phyloP scores from a whole-genome alignment of 2,888 invertebrate genomes.

The Isoperla grammatica region DNA sequence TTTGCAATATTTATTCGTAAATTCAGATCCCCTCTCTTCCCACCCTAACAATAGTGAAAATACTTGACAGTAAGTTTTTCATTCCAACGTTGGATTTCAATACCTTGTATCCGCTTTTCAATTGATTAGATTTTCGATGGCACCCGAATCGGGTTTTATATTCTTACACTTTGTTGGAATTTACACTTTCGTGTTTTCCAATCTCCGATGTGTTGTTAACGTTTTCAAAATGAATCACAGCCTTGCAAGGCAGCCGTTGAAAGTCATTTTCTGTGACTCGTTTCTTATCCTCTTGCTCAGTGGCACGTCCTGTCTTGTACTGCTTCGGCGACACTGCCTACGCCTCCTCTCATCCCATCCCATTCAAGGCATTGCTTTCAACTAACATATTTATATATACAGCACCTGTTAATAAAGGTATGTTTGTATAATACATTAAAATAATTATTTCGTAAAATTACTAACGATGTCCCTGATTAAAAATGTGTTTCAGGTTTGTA shows the following conservation, averaged over 20 bases:
- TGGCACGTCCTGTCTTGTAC: too few relatives aligned
- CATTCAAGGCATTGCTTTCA: too few relatives aligned
- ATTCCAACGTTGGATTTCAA: conserved; percentile 12
- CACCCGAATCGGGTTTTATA: background rate
- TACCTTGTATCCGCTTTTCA: conserved; percentile 13
- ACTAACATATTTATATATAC: too few relatives aligned
- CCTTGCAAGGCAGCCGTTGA: conserved; percentile 7
- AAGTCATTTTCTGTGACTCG: conserved; percentile 12
- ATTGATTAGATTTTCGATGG: conserved; percentile 17
- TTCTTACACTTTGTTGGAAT: conserved; percentile 15
- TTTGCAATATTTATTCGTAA: too few relatives aligned
- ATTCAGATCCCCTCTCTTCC: too few relatives aligned
- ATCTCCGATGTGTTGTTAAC: conserved; percentile 20
- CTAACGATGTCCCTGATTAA: too few relatives aligned
- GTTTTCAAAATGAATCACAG: conserved; percentile 15
- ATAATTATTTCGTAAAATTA: too few relatives aligned
- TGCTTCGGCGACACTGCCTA: background rate
- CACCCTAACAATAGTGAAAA: background rate
- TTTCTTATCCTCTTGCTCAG: too few relatives aligned
- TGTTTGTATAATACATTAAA: too few relatives aligned
- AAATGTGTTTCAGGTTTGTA: too few relatives aligned
- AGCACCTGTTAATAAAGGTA: too few relatives aligned
- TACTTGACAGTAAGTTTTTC: conserved; percentile 4
- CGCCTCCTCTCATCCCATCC: background rate
- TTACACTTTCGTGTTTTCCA: conserved; percentile 19